Evolutionary conservation across 2,797 vertebrate genomes (phyloP), one percentile per base, ranked within the genome.

Genomic region (Meda fulgida): DNA sequence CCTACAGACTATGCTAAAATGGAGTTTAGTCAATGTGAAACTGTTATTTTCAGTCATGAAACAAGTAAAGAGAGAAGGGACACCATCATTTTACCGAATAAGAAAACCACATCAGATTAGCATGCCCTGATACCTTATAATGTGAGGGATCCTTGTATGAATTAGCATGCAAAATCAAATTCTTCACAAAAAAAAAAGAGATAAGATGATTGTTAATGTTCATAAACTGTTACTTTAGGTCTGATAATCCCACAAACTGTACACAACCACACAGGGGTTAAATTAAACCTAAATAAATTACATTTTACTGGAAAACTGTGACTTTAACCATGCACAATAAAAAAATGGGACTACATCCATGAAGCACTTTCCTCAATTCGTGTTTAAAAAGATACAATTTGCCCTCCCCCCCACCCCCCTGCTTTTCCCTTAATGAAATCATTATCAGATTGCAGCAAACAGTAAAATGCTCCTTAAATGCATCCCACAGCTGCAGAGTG

Each of bases 91-190:
- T 26, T 71, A 10, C 18, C 31, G 43, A 67, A 79, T 72, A 51
- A 75, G n/a, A 72, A 85, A 21, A 66, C 89, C 26, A 86, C 66
- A 36, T 58, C 60, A 80, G 55, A 84, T 58, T 40, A 75, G 46
- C 81, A 89, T 83, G 79, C 79, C 48, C 34, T 31, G 66, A 91
- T 97, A 97, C 97, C 97, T 97, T 95, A 90, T 95, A 95, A 85
- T 94, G 93, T 87, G 93, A 93, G 10, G 90, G 92, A 91, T 96
- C 95, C 96, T 95, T 96, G 94, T 96, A 97, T 18, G 95, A 94
- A 93, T 91, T 94, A 91, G 93, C 94, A 95, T 96, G 95, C 92
- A 97, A 96, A 95, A 97, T 95, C 88, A 96, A 94, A 95, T 97
- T 97, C 97, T 98, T 96, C 87, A 95, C 9, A 43, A 82, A 95